phyloP scores from a whole-genome alignment of 2,888 invertebrate genomes.

The Catocala nupta region DNA sequence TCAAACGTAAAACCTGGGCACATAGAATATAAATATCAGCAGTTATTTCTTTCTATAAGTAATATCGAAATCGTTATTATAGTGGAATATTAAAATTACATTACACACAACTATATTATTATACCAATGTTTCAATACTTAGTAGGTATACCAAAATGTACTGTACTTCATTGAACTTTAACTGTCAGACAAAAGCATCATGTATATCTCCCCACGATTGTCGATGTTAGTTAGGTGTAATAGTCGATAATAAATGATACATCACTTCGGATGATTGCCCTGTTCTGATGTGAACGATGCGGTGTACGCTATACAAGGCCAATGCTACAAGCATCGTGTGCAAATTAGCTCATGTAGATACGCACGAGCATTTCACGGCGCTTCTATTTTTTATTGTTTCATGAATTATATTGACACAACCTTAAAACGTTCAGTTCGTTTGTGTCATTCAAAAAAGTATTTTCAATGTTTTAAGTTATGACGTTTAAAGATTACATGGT shows the following conservation, averaged over 20 bases:
- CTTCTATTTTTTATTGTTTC: constrained; percentile 10
- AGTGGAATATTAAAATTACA: no score
- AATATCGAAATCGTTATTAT: no score
- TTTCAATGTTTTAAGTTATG: neutral
- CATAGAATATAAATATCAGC: no score
- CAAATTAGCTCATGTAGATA: constrained; percentile 36
- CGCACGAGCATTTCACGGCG: constrained; percentile 20
- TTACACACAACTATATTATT: no score
- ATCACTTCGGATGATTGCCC: constrained; percentile 40
- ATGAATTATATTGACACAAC: constrained; percentile 1
- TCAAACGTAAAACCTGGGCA: no score
- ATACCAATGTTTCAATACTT: no score
- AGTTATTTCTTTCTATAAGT: no score
- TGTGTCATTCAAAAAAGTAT: neutral
- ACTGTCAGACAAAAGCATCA: no score
- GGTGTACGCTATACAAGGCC: constrained; percentile 38
- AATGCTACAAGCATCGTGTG: constrained; percentile 34
- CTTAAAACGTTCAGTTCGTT: neutral
- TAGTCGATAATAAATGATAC: constrained; percentile 3
- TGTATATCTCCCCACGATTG: no score
- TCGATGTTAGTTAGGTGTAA: constrained; percentile 8
- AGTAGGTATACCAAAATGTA: no score
- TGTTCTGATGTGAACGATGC: constrained; percentile 31
- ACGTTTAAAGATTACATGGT: constrained; percentile 31
- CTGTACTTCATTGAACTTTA: no score